A percentile compares a stretch with the other conserved stretches of the same genome.
Conservation (phyloP, 2,797 vertebrate genomes). For the Gymnothorax reevesii region DNA sequence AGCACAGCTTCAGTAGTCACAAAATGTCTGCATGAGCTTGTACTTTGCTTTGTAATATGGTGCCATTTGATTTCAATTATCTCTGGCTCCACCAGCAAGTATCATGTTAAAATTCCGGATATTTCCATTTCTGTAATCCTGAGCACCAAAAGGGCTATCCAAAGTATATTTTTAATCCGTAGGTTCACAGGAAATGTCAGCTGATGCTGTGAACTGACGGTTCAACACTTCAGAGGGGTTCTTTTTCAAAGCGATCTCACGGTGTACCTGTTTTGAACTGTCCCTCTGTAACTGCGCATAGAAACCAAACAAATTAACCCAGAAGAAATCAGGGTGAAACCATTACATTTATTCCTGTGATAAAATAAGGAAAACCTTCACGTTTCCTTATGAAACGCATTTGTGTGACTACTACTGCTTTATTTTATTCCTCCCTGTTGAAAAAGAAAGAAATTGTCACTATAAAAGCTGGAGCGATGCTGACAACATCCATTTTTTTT, state of each 20-base stretch:
- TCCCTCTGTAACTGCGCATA: neutral
- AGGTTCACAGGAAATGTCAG: neutral
- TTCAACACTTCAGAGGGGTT: slow-evolving; percentile 48
- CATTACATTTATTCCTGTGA: no score
- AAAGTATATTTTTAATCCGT: slow-evolving; percentile 3
- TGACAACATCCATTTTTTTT: slow-evolving; percentile 32
- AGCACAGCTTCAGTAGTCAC: neutral
- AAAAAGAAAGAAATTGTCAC: neutral
- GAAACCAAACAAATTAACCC: neutral
- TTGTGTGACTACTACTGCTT: neutral
- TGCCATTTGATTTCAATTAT: neutral
- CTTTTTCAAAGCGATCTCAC: slow-evolving; percentile 45
- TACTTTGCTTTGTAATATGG: neutral
- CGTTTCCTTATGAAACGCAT: neutral
- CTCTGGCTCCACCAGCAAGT: neutral
- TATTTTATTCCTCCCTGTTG: neutral
- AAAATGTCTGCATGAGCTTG: neutral
- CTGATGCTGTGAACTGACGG: slow-evolving; percentile 20
- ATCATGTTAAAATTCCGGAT: neutral
- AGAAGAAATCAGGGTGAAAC: neutral
- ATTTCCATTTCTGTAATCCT: neutral
- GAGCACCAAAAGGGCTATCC: neutral
- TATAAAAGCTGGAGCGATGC: slow-evolving; percentile 41
- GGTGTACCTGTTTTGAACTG: slow-evolving; percentile 29
- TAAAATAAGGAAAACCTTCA: neutral